phyloP scores from a whole-genome alignment of 2,797 vertebrate species.

The Gymnothorax javanicus region DNA sequence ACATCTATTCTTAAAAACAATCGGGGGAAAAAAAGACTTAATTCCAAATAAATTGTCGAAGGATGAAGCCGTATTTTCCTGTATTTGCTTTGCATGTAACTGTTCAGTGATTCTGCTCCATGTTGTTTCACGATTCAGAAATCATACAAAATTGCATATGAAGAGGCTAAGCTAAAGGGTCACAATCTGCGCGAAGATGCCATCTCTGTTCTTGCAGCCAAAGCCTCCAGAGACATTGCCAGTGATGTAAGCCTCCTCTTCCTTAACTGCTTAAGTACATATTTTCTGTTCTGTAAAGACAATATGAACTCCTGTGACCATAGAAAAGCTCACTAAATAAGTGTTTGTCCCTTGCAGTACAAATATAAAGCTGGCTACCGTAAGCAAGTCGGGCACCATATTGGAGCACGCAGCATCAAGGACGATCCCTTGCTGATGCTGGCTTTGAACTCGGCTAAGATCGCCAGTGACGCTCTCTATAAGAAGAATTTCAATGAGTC shows the following conservation, averaged over 20 bases:
- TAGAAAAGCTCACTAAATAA: background rate
- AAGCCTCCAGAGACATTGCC: conserved; percentile 83
- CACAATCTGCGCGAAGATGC: conserved; percentile 87
- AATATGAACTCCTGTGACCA: background rate
- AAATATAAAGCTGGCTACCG: conserved; percentile 87
- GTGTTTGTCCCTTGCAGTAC: conserved; percentile 67
- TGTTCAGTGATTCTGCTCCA: background rate
- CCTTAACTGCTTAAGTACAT: background rate
- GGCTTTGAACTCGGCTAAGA: conserved; percentile 92
- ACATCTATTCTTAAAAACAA: background rate
- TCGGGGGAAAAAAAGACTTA: background rate
- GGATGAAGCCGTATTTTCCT: background rate
- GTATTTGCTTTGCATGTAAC: background rate
- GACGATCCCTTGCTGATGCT: conserved; percentile 91
- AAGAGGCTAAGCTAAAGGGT: conserved; percentile 87
- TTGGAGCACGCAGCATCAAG: conserved; percentile 82
- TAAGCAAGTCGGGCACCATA: conserved; percentile 90
- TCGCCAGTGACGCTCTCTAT: conserved; percentile 89
- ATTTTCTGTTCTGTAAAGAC: background rate
- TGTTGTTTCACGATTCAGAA: conserved; percentile 64
- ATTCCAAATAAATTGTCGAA: background rate
- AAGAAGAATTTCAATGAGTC: conserved; percentile 90
- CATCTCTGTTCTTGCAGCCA: conserved; percentile 84
- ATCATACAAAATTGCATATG: conserved; percentile 84
- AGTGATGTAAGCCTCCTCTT: conserved; percentile 78